Percentiles rank a stretch among this genome's conserved stretches.
Evolutionary conservation across 1,140 invertebrate species (phyloP).

Genomic region (Cydia fagiglandana): DNA sequence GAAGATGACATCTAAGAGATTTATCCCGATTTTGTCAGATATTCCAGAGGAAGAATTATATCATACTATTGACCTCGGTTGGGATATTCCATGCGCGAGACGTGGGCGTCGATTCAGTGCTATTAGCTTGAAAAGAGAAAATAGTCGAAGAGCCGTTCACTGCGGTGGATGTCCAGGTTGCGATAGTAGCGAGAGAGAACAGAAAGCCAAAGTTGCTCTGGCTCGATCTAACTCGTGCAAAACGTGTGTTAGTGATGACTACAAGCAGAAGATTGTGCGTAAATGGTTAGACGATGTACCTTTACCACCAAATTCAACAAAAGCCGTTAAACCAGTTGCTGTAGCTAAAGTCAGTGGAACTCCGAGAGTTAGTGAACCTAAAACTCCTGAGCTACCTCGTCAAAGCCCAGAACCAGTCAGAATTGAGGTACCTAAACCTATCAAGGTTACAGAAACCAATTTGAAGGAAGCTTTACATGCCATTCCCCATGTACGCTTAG

Average conservation of each 20-base stretch:
- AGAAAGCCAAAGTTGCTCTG: conserved; percentile 49
- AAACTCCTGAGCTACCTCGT: conserved; percentile 49
- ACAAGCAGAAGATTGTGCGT: conserved; percentile 75
- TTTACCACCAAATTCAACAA: conserved; percentile 52
- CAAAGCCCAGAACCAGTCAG: conserved; percentile 46
- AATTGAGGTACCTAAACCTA: conserved; percentile 43
- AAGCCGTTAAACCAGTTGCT: conserved; percentile 63
- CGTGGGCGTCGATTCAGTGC: conserved; percentile 70
- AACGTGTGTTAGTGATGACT: conserved; percentile 78
- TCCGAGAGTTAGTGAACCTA: conserved; percentile 65
- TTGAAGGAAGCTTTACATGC: conserved; percentile 36
- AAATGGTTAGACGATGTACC: conserved; percentile 90
- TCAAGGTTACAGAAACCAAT: conserved; percentile 42
- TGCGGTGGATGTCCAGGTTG: conserved; percentile 85
- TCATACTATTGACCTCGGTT: conserved; percentile 71
- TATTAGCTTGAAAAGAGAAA: conserved; percentile 80
- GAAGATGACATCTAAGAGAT: conserved; percentile 91
- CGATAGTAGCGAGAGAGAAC: conserved; percentile 66
- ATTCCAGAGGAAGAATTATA: conserved; percentile 89
- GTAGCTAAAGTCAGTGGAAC: conserved; percentile 73
- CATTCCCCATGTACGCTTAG: conserved; percentile 32
- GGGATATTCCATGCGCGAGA: conserved; percentile 71
- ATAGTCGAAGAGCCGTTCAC: conserved; percentile 73
- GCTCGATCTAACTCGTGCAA: conserved; percentile 77
- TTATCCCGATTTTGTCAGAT: conserved; percentile 87